Evolutionary conservation across 2,888 invertebrate genomes (phyloP).

Genomic region (Hyalella azteca): DNA sequence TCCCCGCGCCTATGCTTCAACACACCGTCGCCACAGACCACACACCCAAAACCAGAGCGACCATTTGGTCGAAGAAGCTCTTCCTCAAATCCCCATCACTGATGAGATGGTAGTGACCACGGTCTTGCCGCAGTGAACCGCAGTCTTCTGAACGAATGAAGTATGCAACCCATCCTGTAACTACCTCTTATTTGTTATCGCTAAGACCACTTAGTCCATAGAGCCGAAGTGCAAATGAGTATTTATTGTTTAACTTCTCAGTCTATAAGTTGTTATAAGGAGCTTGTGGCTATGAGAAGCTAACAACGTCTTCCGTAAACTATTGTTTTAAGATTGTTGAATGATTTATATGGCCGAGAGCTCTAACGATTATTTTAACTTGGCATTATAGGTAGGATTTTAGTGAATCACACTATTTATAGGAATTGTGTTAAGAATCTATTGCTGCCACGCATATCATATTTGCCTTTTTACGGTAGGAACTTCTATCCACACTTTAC

Average conservation of each 20-base stretch:
- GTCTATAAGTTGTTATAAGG: background rate
- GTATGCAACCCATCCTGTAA: conserved; percentile 15
- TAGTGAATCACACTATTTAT: too few relatives aligned
- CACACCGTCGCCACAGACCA: background rate
- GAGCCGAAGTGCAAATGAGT: conserved; percentile 23
- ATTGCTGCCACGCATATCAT: too few relatives aligned
- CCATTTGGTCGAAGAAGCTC: background rate
- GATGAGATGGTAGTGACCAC: background rate
- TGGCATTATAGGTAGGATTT: background rate
- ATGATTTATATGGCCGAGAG: background rate
- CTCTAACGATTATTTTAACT: background rate
- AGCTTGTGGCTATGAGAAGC: background rate
- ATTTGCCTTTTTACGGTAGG: too few relatives aligned
- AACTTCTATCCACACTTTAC: too few relatives aligned
- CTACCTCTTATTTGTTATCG: conserved; percentile 11
- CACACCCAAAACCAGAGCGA: background rate
- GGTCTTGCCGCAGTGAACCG: background rate
- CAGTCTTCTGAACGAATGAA: background rate
- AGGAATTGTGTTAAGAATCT: too few relatives aligned
- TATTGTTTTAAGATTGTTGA: conserved; percentile 5
- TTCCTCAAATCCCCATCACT: background rate
- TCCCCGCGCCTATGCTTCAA: background rate
- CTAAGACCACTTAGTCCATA: background rate
- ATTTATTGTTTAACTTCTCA: conserved; percentile 8
- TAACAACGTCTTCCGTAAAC: background rate